phyloP scores from a whole-genome alignment of 2,797 vertebrate genomes.

The Echiichthys vipera region DNA sequence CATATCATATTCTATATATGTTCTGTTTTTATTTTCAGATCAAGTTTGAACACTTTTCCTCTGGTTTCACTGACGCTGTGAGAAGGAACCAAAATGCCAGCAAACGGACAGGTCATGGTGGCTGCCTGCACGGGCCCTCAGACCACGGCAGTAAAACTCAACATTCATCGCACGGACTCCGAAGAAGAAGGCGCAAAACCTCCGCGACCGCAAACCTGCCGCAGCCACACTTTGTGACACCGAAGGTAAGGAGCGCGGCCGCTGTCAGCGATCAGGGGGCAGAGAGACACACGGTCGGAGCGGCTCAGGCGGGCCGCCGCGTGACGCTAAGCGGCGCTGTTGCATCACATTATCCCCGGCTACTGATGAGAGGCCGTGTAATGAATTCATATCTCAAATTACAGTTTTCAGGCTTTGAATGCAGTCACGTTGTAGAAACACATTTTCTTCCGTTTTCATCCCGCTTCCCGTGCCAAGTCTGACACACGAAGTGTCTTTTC shows the following conservation, averaged over 20 bases:
- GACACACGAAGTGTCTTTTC: constrained; percentile 68
- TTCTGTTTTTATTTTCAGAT: constrained; percentile 71
- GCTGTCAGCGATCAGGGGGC: not conserved
- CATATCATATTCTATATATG: not conserved
- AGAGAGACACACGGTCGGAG: not conserved
- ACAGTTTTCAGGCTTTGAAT: constrained; percentile 81
- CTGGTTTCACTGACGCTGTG: constrained; percentile 83
- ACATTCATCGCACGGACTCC: constrained; percentile 59
- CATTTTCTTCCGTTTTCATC: constrained; percentile 80
- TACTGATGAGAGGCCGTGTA: constrained; percentile 69
- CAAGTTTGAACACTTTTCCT: constrained; percentile 87
- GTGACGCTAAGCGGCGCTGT: constrained; percentile 76
- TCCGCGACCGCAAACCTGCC: constrained; percentile 67
- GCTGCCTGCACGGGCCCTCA: constrained; percentile 50
- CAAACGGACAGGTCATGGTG: constrained; percentile 59
- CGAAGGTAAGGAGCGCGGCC: constrained; percentile 69
- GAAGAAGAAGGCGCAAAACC: constrained; percentile 69
- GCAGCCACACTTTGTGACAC: constrained; percentile 77
- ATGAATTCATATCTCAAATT: constrained; percentile 83
- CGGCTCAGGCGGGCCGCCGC: not conserved
- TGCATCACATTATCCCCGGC: constrained; percentile 58
- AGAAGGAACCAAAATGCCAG: constrained; percentile 75
- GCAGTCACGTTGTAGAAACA: constrained; percentile 85
- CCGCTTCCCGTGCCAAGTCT: constrained; percentile 69
- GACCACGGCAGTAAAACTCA: constrained; percentile 50